Evolutionary conservation across 2,113 vertebrate genomes (phyloP), one percentile per base, ranked within the genome.

Genomic region (Calonectris borealis): DNA sequence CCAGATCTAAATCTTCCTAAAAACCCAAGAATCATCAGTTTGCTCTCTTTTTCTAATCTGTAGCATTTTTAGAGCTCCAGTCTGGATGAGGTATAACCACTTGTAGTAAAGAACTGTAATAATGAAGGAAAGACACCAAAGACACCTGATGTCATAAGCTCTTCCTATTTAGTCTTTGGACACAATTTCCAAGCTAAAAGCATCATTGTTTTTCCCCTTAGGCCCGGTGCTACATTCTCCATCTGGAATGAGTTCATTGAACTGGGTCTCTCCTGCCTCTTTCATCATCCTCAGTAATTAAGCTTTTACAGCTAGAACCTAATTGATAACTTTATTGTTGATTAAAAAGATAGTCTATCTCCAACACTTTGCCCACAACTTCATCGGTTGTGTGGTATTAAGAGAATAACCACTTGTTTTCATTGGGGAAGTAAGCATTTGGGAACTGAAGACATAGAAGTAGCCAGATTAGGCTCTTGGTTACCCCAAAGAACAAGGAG

Each of bases 321-420:
- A 96, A 96, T 66, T 97, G 96, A 90, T 94, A 93, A 85, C 83
- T 80, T 95, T 78, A 93, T 65, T 90, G 90, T 87, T 95, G 79
- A 97, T 86, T 70, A 90, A 92, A 85, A 90, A 79, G 80, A 71
- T 40, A 73, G 51, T 16, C 46, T 66, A 8, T 52, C 79, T 91
- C 44, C 87, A 81, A 31, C 72, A 90, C 55, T 93, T 91, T 77
- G 60, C 44, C 87, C 55, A 69, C 66, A 72, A 13, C 58, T 83
- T 83, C 60, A 18, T n/a, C 8, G 4, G 12, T 13, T 83, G n/a
- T 24, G 21, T 55, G 51, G 11, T 68, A 36, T 61, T 64, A 57
- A 57, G 65, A 89, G 48, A 76, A 32, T 36, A 86, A 79, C 40
- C 36, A 15, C 58, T 78, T 94, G 49, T 87, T 96, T 89, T 93